These are phyloP conservation scores for Sebastes paucispinis DNA, from an alignment of 2,797 vertebrate genomes.

Conservation along the genomic window DNA sequence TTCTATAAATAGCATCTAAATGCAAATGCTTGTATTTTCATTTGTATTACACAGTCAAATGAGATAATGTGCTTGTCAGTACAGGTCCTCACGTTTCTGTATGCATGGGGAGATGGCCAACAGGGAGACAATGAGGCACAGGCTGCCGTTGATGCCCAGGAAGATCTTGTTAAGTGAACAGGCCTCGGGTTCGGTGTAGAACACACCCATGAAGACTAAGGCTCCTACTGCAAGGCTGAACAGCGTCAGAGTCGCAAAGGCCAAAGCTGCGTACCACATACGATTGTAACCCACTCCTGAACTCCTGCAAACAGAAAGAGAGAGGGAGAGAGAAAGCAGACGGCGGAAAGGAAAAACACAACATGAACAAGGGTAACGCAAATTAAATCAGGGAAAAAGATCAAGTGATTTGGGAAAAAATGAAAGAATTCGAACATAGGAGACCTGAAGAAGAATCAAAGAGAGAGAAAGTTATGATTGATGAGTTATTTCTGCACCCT, in stretches of 20 bases:
- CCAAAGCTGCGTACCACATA: slow-evolving; percentile 91
- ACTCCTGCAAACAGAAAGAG: slow-evolving; percentile 80
- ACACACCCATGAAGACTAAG: slow-evolving; percentile 87
- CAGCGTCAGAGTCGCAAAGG: slow-evolving; percentile 88
- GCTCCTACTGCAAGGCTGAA: slow-evolving; percentile 90
- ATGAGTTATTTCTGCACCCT: slow-evolving; percentile 9
- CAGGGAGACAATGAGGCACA: slow-evolving; percentile 91
- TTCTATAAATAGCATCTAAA: not conserved
- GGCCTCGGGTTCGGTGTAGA: slow-evolving; percentile 88
- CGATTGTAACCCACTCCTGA: slow-evolving; percentile 90
- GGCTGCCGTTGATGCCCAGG: slow-evolving; percentile 89
- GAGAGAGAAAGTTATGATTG: slow-evolving; percentile 9
- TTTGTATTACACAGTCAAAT: slow-evolving; percentile 10
- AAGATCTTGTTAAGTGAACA: slow-evolving; percentile 93
- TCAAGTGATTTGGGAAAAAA: slow-evolving; percentile 5
- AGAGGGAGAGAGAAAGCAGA: not conserved
- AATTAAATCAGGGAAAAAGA: slow-evolving; percentile 17
- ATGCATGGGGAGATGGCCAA: slow-evolving; percentile 93
- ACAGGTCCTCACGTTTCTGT: slow-evolving; percentile 87
- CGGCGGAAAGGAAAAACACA: slow-evolving; percentile 21
- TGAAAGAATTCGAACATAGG: slow-evolving; percentile 12
- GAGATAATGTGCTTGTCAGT: not conserved
- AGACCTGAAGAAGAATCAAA: slow-evolving; percentile 39
- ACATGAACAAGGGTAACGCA: slow-evolving; percentile 31
- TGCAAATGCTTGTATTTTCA: not conserved